Percentiles rank a stretch among this genome's conserved stretches.
Evolutionary conservation across 2,113 vertebrate species (phyloP).

Genomic region (Osmerus eperlanus): DNA sequence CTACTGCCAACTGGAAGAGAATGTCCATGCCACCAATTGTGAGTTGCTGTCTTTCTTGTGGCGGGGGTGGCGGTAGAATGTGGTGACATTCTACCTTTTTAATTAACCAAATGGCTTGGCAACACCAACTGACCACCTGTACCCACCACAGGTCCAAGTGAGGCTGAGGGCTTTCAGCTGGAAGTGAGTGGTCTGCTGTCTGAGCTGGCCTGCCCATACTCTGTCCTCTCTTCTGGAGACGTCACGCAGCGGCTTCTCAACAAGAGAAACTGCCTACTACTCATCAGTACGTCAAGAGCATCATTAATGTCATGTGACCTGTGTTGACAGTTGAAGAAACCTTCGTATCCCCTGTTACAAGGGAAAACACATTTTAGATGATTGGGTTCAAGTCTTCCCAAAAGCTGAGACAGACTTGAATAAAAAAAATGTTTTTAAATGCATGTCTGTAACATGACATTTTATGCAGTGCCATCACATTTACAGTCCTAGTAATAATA

Average conservation of each 20-base stretch:
- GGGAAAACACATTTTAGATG: too few species aligned
- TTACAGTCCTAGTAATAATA: not conserved
- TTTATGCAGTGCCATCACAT: not conserved
- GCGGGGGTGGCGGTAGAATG: too few species aligned
- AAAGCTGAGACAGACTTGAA: too few species aligned
- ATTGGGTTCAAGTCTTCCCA: too few species aligned
- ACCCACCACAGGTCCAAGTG: slow-evolving; percentile 79
- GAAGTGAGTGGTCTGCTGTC: slow-evolving; percentile 93
- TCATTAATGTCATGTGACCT: not conserved
- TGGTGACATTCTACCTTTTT: too few species aligned
- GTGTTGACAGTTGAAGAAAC: not conserved
- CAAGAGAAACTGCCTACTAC: slow-evolving; percentile 88
- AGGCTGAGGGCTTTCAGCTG: slow-evolving; percentile 93
- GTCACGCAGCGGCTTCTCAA: slow-evolving; percentile 87
- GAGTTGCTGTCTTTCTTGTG: slow-evolving; percentile 53
- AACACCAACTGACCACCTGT: too few species aligned
- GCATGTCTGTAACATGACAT: too few species aligned
- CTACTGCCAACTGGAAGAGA: slow-evolving; percentile 91
- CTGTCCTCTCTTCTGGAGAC: slow-evolving; percentile 83
- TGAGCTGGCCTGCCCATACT: slow-evolving; percentile 91
- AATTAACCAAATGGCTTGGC: too few species aligned
- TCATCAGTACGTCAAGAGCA: slow-evolving; percentile 82
- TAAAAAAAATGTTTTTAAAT: too few species aligned
- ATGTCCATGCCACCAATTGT: slow-evolving; percentile 96
- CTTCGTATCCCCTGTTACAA: too few species aligned